phyloP scores from a whole-genome alignment of 2,888 invertebrate genomes.

The Trachelus stipa region DNA sequence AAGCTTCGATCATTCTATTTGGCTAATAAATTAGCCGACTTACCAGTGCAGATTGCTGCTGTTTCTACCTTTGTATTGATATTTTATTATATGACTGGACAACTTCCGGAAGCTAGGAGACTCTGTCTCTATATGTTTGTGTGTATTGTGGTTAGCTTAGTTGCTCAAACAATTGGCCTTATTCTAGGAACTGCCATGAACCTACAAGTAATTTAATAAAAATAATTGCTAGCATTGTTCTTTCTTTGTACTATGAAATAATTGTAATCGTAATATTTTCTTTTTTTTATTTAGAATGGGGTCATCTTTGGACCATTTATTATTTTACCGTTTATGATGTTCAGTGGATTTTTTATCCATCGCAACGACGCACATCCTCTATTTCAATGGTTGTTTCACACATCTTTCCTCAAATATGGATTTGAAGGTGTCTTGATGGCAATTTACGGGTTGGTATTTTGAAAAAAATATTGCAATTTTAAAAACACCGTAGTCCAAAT shows the following conservation, averaged over 20 bases:
- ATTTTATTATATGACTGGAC: constrained; percentile 88
- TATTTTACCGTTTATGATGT: constrained; percentile 87
- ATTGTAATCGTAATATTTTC: constrained; percentile 1
- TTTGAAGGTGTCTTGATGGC: constrained; percentile 85
- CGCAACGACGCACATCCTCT: constrained; percentile 82
- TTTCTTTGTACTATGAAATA: constrained; percentile 6
- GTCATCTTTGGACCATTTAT: constrained; percentile 90
- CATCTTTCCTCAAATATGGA: constrained; percentile 90
- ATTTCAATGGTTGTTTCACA: constrained; percentile 87
- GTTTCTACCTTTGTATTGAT: constrained; percentile 81
- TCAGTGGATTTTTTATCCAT: constrained; percentile 93
- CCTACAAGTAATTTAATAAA: constrained; percentile 73
- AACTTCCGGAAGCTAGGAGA: constrained; percentile 81
- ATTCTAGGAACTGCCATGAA: constrained; percentile 85
- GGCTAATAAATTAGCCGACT: constrained; percentile 81
- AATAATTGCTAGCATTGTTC: neutral
- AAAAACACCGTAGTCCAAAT: neutral
- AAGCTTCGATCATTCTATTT: constrained; percentile 85
- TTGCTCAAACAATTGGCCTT: constrained; percentile 88
- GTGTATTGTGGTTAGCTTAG: constrained; percentile 81
- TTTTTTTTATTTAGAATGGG: constrained; percentile 76
- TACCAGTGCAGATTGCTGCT: constrained; percentile 79
- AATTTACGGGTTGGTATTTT: constrained; percentile 73
- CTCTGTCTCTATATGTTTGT: constrained; percentile 80
- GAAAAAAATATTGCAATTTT: neutral